A percentile compares a stretch with the other conserved stretches of the same genome.
Conservation (phyloP, 2,888 invertebrate species). For the Punctoribates punctum region DNA sequence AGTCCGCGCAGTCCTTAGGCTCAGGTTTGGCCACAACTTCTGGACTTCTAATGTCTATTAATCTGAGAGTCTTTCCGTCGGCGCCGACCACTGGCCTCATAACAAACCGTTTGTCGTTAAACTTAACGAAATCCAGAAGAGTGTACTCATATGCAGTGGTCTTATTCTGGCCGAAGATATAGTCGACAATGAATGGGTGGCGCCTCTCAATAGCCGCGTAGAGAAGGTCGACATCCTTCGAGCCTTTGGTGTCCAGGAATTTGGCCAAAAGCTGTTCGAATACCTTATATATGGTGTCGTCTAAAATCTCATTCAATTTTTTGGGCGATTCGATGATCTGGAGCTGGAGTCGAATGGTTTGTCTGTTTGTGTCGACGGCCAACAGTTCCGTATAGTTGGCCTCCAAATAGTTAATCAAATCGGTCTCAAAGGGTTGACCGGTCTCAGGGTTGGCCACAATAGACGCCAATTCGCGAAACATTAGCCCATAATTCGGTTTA, state of each 20-base stretch:
- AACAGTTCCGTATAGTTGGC: neutral
- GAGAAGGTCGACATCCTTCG: neutral
- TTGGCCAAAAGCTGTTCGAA: neutral
- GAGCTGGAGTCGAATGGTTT: neutral
- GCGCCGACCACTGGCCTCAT: too few species aligned
- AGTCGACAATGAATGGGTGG: too few species aligned
- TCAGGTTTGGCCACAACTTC: too few species aligned
- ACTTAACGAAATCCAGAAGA: too few species aligned
- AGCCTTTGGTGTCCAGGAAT: neutral
- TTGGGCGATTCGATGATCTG: neutral
- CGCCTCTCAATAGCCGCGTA: neutral
- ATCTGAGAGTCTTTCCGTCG: too few species aligned
- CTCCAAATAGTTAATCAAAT: neutral
- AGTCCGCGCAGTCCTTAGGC: too few species aligned
- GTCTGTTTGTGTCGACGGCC: neutral
- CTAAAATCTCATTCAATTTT: neutral
- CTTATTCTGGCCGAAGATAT: too few species aligned
- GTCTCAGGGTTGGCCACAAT: neutral
- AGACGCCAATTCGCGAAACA: too few species aligned
- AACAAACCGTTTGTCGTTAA: too few species aligned
- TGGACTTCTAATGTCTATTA: too few species aligned
- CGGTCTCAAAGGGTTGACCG: neutral
- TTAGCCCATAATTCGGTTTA: too few species aligned
- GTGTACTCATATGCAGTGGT: too few species aligned
- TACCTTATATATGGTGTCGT: neutral